Base-by-base conservation (phyloP, 1,140 invertebrate species). In the Galleria mellonella region DNA sequence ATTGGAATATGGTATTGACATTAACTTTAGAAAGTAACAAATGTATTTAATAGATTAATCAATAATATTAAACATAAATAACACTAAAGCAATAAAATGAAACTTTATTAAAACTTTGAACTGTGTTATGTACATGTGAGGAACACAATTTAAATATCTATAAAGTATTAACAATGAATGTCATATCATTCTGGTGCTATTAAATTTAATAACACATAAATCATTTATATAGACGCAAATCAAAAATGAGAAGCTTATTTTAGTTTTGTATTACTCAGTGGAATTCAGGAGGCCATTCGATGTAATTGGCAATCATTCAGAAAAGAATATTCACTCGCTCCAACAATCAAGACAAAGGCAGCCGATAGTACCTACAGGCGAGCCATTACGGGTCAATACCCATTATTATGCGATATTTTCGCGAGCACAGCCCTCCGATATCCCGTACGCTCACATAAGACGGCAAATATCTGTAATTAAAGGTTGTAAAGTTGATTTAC, bases 401-500 rank as follows among this genome's bases (percentile, higher is more conserved):
- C 74, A 83, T 85, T 85, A 85, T 85, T 85, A 85, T 73, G 70
- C 73, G 74, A 85, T 85, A 79, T 83, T 85, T 83, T 83, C 72
- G 72, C 74, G 78, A 79, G 75, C 74, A 52, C 82, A 52, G 67
- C 74, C 76, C 78, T 71, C 67, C 73, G 76, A 79, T 76, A 83
- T 71, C 71, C 70, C 77, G 59, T 72, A 66, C 75, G 62, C 66
- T 73, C 71, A 67, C 73, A 82, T 79, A 70, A 75, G 76, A 84
- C 66, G 72, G 78, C 73, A 77, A 84, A 84, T 82, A 81, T 84
- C 72, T 84, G 77, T 83, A 84, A 84, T 84, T 84, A 84, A 83
- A 82, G 74, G 81, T 75, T 82, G 77, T 84, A 84, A 84, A 84
- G 69, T 81, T 84, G 81, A 84, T 84, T 84, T 84, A 84, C 77